These are phyloP conservation scores for Megalopta genalis DNA, from an alignment of 1,140 invertebrate genomes.

Conservation along the genomic window DNA sequence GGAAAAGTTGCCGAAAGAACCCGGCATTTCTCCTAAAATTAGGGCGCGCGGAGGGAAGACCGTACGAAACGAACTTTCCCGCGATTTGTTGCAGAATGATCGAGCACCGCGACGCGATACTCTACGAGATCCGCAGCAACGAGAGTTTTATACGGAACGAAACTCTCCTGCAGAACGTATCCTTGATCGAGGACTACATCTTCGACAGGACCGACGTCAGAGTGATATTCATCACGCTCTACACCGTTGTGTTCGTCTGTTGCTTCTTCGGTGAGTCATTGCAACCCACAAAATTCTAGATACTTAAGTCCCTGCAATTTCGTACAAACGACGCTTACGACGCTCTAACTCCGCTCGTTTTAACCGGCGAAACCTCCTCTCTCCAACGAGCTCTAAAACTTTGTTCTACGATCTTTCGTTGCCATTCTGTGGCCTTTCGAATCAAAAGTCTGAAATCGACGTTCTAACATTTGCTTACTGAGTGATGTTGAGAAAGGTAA, in stretches of 20 bases:
- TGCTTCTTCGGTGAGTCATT: conserved; percentile 85
- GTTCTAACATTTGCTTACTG: too few species aligned
- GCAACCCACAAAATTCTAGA: too few species aligned
- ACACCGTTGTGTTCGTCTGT: conserved; percentile 84
- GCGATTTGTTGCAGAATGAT: conserved; percentile 54
- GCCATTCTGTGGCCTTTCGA: too few species aligned
- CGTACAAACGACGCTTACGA: too few species aligned
- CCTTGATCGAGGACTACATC: conserved; percentile 81
- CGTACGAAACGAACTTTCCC: neutral
- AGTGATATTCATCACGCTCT: conserved; percentile 84
- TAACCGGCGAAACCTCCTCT: too few species aligned
- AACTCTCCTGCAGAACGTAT: conserved; percentile 43
- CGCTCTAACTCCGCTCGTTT: too few species aligned
- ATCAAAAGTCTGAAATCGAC: too few species aligned
- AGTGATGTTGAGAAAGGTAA: too few species aligned
- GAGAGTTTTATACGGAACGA: conserved; percentile 41
- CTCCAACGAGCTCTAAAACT: too few species aligned
- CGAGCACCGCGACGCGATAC: conserved; percentile 14
- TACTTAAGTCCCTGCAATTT: too few species aligned
- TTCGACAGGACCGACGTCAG: conserved; percentile 84
- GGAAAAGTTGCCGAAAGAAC: neutral
- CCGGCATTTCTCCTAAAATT: neutral
- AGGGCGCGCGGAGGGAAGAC: neutral
- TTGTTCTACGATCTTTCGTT: too few species aligned
- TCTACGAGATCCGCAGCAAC: conserved; percentile 52